Percentiles rank a stretch among this genome's conserved stretches.
Conservation (phyloP, 2,113 vertebrate species). For the Notarius lentiginosus region DNA sequence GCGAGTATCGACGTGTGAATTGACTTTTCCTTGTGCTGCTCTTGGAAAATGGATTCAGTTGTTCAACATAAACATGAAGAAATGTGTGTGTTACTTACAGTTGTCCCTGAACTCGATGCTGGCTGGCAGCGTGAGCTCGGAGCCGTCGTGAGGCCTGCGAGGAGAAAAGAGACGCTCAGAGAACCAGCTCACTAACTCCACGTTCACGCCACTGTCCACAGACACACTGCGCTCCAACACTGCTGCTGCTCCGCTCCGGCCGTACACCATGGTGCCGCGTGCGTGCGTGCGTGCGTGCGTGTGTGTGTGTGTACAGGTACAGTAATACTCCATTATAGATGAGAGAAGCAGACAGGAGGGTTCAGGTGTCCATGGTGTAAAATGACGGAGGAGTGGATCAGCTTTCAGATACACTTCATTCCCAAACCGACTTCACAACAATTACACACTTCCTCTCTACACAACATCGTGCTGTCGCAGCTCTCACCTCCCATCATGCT, state of each 20-base stretch:
- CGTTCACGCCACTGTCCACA: conserved; percentile 39
- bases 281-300: neutral
- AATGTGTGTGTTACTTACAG: conserved; percentile 78
- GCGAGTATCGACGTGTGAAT: neutral
- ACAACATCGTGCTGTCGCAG: neutral
- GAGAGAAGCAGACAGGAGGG: conserved; percentile 13
- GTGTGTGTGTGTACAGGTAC: neutral
- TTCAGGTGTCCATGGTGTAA: conserved; percentile 24
- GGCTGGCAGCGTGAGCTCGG: conserved; percentile 87
- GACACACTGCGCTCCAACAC: conserved; percentile 44
- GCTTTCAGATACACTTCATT: conserved; percentile 12
- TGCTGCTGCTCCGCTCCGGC: conserved; percentile 6
- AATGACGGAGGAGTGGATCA: neutral
- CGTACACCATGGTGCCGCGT: conserved; percentile 13
- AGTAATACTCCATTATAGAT: conserved; percentile 55
- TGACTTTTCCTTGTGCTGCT: neutral
- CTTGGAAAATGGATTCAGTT: neutral
- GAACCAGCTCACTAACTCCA: conserved; percentile 28
- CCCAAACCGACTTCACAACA: neutral
- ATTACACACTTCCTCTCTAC: neutral
- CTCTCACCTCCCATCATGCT: conserved; percentile 77
- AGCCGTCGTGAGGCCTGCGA: conserved; percentile 83
- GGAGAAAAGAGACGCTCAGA: conserved; percentile 50
- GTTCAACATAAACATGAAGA: neutral
- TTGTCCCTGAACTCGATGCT: conserved; percentile 96